These are phyloP conservation scores for Piaya cayana DNA, from an alignment of 2,113 vertebrate species.

Conservation along the genomic window DNA sequence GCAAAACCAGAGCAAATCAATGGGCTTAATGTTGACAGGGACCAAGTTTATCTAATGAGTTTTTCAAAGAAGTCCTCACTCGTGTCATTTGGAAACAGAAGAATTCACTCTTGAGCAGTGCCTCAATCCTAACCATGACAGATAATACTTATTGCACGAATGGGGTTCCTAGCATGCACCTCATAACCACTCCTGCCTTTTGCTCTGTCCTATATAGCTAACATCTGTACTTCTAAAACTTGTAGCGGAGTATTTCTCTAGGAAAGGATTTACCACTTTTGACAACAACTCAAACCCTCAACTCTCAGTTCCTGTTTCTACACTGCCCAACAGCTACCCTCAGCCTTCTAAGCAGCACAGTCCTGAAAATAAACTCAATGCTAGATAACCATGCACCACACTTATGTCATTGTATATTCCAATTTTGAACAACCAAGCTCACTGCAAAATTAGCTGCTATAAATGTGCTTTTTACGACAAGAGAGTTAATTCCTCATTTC, in stretches of 20 bases:
- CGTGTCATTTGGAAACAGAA: neutral
- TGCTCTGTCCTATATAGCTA: neutral
- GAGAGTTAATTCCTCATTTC: neutral
- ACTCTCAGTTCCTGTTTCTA: neutral
- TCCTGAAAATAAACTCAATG: rapidly evolving
- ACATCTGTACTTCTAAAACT: neutral
- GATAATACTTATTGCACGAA: neutral
- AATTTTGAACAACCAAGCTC: neutral
- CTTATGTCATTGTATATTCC: rapidly evolving
- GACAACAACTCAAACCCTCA: neutral
- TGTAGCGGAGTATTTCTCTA: neutral
- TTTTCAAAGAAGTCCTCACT: neutral
- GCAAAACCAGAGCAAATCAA: neutral
- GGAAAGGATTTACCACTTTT: neutral
- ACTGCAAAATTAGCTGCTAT: neutral
- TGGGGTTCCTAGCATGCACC: neutral
- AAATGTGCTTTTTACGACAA: neutral
- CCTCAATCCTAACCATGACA: neutral
- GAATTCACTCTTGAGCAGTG: neutral
- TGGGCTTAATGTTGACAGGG: neutral
- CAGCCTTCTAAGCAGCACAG: neutral
- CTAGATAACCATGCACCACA: neutral
- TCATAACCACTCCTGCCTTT: neutral
- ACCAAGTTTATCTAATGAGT: neutral
- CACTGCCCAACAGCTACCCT: neutral